These are phyloP conservation scores for Coelogynopora nodosa DNA, from an alignment of 2,888 invertebrate genomes.

Conservation along the genomic window DNA sequence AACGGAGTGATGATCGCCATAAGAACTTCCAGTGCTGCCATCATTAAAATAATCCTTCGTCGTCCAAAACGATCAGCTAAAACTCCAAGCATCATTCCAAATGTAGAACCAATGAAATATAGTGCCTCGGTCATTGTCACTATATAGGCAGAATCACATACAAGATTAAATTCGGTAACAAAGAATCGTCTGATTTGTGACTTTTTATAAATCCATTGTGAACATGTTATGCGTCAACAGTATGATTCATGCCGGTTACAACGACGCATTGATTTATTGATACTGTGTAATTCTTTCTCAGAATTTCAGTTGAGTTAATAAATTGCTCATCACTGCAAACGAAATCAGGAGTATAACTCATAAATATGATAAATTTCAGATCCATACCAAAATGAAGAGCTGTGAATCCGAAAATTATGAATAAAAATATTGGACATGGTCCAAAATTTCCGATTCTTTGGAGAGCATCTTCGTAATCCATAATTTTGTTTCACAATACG, in stretches of 20 bases:
- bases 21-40: conserved; percentile 21
- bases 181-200: background rate
- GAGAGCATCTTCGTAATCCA: too few relatives aligned
- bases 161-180: conserved; percentile 36
- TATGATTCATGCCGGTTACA: background rate
- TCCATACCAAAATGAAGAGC: too few relatives aligned
- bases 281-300: too few relatives aligned
- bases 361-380: too few relatives aligned
- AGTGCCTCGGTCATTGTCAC: background rate
- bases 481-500: too few relatives aligned
- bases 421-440: too few relatives aligned
- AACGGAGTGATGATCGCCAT: background rate
- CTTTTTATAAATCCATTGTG: background rate
- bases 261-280: background rate
- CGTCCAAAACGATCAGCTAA: conserved; percentile 40
- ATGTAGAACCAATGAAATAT: background rate
- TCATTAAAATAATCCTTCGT: conserved; percentile 32
- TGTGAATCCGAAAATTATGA: too few relatives aligned
- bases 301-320: too few relatives aligned
- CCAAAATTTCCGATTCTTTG: too few relatives aligned
- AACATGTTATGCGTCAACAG: background rate
- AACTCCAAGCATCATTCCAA: conserved; percentile 21
- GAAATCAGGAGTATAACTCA: too few relatives aligned
- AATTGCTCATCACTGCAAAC: too few relatives aligned
- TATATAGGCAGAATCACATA: background rate